Conservation (phyloP, 2,113 vertebrate species). For the Barbus barbus region DNA sequence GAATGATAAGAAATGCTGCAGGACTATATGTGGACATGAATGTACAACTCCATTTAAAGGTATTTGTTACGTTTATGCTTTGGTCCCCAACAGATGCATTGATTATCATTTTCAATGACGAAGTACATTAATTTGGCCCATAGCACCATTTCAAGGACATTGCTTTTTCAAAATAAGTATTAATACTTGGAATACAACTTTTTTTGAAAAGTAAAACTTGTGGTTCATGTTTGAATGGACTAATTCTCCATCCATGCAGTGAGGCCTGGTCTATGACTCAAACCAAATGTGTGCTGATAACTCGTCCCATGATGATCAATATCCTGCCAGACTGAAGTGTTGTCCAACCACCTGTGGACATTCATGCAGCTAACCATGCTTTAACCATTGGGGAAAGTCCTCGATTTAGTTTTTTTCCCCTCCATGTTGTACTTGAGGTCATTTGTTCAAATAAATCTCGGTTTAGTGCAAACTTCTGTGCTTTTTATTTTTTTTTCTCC, state of each 20-base stretch:
- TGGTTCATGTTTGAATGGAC: background rate
- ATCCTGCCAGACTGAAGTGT: constrained; percentile 71
- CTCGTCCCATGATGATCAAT: constrained; percentile 72
- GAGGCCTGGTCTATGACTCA: constrained; percentile 60
- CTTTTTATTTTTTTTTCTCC: too few relatives aligned
- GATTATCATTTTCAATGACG: background rate
- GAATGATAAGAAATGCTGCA: constrained; percentile 72
- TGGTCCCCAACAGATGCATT: too few relatives aligned
- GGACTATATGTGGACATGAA: constrained; percentile 73
- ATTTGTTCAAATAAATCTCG: too few relatives aligned
- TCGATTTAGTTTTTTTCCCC: too few relatives aligned
- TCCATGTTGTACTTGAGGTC: too few relatives aligned
- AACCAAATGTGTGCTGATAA: constrained; percentile 55
- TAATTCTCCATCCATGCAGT: constrained; percentile 60
- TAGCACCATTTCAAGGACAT: background rate
- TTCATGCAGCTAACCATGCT: constrained; percentile 31
- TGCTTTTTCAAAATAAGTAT: background rate
- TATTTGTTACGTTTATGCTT: constrained; percentile 28
- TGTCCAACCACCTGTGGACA: constrained; percentile 70
- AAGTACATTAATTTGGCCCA: background rate
- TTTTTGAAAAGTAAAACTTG: background rate
- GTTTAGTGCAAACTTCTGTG: too few relatives aligned
- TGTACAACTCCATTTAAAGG: constrained; percentile 71
- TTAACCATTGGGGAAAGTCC: too few relatives aligned
- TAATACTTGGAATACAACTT: background rate